A percentile compares a stretch with the other conserved stretches of the same genome.
Conservation (phyloP, 2,888 invertebrate species). For the Pandemis cinnamomeana region DNA sequence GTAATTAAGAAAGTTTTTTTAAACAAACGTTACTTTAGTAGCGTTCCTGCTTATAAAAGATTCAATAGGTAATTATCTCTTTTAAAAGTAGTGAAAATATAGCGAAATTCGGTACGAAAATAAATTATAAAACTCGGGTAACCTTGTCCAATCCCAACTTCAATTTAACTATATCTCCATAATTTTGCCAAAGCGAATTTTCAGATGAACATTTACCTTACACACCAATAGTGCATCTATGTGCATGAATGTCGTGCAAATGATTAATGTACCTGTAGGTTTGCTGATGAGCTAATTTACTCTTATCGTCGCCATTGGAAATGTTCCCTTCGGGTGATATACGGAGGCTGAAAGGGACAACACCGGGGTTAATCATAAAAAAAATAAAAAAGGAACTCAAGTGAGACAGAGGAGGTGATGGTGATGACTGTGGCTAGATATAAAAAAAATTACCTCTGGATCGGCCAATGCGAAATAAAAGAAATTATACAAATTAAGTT, state of each 20-base stretch:
- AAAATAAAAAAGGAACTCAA: conserved; percentile 52
- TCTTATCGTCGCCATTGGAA: conserved; percentile 87
- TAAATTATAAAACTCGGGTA: no score
- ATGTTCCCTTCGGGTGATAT: conserved; percentile 85
- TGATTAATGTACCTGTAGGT: conserved; percentile 88
- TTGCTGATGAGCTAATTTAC: conserved; percentile 88
- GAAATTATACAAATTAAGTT: conserved; percentile 57
- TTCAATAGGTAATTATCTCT: no score
- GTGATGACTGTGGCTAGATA: conserved; percentile 60
- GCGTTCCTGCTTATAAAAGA: no score
- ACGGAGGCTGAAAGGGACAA: conserved; percentile 86
- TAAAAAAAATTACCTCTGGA: conserved; percentile 76
- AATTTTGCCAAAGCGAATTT: not conserved
- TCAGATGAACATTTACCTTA: conserved; percentile 30
- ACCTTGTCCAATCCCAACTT: no score
- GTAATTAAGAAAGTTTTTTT: not conserved
- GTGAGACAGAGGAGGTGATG: conserved; percentile 42
- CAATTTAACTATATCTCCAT: no score
- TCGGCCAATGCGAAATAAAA: conserved; percentile 76
- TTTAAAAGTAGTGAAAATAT: no score
- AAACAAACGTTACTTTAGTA: not conserved
- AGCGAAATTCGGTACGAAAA: no score
- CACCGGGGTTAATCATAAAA: conserved; percentile 77
- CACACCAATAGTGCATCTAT: conserved; percentile 45
- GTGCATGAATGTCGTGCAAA: conserved; percentile 55